phyloP scores from a whole-genome alignment of 64 coral and sea anemone genomes.

The Orbicella faveolata region DNA sequence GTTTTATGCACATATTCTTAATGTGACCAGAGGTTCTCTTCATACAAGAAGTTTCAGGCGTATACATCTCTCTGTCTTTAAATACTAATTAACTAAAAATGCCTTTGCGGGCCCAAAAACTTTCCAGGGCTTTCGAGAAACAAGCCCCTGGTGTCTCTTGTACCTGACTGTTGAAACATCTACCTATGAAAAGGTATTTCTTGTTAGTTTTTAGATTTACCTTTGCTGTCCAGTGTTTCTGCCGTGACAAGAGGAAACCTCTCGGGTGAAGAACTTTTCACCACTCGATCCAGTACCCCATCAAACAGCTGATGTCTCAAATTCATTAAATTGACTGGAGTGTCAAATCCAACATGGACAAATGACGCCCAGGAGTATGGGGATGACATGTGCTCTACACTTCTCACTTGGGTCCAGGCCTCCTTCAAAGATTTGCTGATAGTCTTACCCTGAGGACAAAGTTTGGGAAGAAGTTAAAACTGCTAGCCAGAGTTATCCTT shows the following conservation, averaged over 20 bases:
- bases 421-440: conserved; percentile 57
- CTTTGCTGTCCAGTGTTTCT: conserved; percentile 23
- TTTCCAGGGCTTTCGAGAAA: no score
- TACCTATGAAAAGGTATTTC: no score
- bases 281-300: conserved; percentile 56
- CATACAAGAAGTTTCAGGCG: no score
- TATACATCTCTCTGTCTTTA: no score
- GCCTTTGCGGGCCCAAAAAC: no score
- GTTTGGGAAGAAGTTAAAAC: not conserved
- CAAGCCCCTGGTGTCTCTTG: no score
- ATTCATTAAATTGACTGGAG: conserved; percentile 57
- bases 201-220: not conserved
- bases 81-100: no score
- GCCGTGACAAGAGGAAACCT: conserved; percentile 55
- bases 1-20: no score
- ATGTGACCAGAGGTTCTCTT: no score
- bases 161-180: no score
- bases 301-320: conserved; percentile 63
- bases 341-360: conserved; percentile 82
- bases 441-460: conserved; percentile 54
- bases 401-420: conserved; percentile 55
- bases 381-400: conserved; percentile 48
- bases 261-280: conserved; percentile 29
- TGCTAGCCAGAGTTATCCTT: no score
- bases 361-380: conserved; percentile 79